Evolutionary conservation across 2,888 invertebrate species (phyloP), one percentile per base, ranked within the genome.

Genomic region (Galeopsomyia nigrocyanea): DNA sequence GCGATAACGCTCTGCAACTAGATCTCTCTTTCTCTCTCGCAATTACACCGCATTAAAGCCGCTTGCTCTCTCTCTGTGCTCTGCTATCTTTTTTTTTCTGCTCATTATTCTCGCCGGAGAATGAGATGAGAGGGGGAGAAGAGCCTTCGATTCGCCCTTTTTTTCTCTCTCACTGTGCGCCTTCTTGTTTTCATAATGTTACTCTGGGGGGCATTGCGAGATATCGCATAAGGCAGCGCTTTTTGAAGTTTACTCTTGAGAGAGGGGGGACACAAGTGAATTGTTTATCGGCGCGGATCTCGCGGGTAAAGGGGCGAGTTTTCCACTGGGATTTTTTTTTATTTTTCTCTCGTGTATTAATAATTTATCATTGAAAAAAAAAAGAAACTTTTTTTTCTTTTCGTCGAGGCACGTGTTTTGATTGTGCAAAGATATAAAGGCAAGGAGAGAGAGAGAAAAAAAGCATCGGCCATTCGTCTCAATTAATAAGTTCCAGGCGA

Each of bases 21-120:
- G 65, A 71, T 71, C 71, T 17, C 26, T 26, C 26, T 26, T 5
- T 26, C 26, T 26, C 26, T 26, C 49, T 67, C 56, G 62, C 66
- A 67, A 71, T 71, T 71, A 71, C 66, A 19, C 62, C 55, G 66
- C 66, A 62, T 67, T 71, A 71, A 62, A 62, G 56, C 66, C 46
- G 21, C 31, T 14, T 6, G 68, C 62, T 31, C 21, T 31, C 31
- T 51, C 26, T 57, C 46, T 49, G 47, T 47, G 46, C 7, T 56
- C 0, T 39, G 26, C 66, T 26, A 13, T 10, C 9, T 39, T 13
- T 39, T 39, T 39, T 39, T 39, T 39, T 13, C 39, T 39, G 13
- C 39, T 39, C 39, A 39, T 39, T 39, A 39, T 39, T 39, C 39
- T 39, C 39, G 13, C 39, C 13, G 13, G 39, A 13, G 39, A 39